A percentile compares a stretch with the other conserved stretches of the same genome.
Conservation (phyloP, 2,888 invertebrate species). For the Drosophila picticornis region DNA sequence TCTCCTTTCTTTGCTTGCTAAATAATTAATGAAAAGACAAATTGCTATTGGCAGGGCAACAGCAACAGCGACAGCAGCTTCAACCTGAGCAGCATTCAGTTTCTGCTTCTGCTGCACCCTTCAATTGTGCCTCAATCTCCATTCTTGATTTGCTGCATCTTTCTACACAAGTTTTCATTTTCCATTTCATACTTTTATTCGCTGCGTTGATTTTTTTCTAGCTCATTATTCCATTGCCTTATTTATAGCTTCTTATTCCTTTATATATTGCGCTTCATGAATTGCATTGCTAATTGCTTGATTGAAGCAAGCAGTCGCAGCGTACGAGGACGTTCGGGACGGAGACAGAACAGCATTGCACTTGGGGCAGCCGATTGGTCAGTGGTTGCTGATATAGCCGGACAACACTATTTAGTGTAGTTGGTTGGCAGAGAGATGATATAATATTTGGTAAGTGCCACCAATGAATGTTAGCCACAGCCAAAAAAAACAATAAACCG, state of each 20-base stretch:
- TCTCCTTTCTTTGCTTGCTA: conserved; percentile 48
- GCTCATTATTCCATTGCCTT: conserved; percentile 26
- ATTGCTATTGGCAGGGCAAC: conserved; percentile 60
- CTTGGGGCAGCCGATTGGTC: neutral
- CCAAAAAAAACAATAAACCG: neutral
- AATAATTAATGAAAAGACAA: conserved; percentile 79
- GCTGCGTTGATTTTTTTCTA: conserved; percentile 53
- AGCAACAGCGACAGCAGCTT: conserved; percentile 3
- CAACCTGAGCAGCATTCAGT: conserved; percentile 1
- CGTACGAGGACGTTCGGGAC: neutral
- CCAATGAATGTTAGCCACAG: neutral
- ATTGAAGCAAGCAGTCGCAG: conserved; percentile 16
- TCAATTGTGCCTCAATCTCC: conserved; percentile 26
- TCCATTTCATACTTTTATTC: conserved; percentile 35
- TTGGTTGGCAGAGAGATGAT: neutral
- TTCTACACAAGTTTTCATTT: conserved; percentile 21
- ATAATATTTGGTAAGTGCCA: neutral
- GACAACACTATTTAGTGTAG: neutral
- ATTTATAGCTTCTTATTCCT: conserved; percentile 6
- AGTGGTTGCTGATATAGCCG: neutral
- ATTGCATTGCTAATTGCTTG: conserved; percentile 69
- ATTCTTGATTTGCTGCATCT: neutral
- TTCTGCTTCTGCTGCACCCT: conserved; percentile 1
- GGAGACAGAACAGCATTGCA: neutral
- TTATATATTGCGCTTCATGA: conserved; percentile 55